These are phyloP conservation scores for human DNA, from an alignment of 2,113 vertebrate genomes.

Conservation along the genomic window DNA sequence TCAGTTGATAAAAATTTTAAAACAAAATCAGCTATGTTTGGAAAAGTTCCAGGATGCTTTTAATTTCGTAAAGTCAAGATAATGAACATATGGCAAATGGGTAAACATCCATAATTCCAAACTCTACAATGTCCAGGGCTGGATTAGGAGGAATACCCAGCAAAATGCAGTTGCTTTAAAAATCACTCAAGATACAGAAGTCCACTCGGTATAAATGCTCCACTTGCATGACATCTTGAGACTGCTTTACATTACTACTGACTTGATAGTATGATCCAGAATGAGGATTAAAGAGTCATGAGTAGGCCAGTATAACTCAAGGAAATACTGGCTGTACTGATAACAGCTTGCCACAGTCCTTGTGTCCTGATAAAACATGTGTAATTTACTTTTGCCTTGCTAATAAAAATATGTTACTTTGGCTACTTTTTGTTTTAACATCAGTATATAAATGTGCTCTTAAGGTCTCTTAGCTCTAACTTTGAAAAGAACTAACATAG, in stretches of 20 bases:
- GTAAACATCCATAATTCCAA: neutral
- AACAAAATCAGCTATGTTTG: neutral
- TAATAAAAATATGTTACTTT: neutral
- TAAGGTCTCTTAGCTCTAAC: neutral
- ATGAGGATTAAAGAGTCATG: neutral
- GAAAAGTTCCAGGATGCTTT: slow-evolving; percentile 23
- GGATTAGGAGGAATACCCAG: neutral
- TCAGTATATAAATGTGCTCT: neutral
- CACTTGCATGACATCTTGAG: neutral
- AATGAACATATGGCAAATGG: neutral
- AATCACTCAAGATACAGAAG: neutral
- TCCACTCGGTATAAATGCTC: neutral
- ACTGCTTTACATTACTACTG: neutral
- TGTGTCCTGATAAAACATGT: neutral
- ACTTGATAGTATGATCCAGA: neutral
- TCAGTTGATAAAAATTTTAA: neutral
- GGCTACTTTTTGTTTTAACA: neutral
- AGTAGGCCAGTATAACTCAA: neutral
- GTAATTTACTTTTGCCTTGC: neutral
- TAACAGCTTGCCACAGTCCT: neutral
- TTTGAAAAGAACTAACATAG: neutral
- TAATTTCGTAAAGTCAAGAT: slow-evolving; percentile 31
- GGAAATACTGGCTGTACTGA: neutral
- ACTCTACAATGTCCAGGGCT: neutral
- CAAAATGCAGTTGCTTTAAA: neutral